These are phyloP conservation scores for Hymenopus coronatus DNA, from an alignment of 2,888 invertebrate species.

Conservation along the genomic window DNA sequence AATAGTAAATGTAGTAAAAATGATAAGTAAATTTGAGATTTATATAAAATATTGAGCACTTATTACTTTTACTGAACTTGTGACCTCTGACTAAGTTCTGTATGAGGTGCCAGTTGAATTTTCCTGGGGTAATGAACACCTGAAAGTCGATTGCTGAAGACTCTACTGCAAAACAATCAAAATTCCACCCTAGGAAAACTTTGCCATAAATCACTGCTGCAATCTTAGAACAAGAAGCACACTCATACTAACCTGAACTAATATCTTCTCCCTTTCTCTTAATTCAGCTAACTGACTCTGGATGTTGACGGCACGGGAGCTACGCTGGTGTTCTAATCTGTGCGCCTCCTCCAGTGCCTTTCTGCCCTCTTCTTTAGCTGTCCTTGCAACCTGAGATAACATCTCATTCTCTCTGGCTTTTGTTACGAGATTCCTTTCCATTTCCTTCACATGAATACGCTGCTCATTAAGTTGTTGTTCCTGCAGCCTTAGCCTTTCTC, in stretches of 20 bases:
- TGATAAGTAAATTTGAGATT: no score
- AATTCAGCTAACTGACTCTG: slow-evolving; percentile 57
- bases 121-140: no score
- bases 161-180: no score
- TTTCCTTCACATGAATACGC: not conserved
- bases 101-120: no score
- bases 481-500: slow-evolving; percentile 42
- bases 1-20: no score
- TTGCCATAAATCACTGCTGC: no score
- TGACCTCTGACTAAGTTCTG: no score
- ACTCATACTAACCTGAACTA: slow-evolving; percentile 45
- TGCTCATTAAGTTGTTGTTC: slow-evolving; percentile 43
- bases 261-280: slow-evolving; percentile 57
- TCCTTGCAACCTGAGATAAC: slow-evolving; percentile 48
- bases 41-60: no score
- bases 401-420: slow-evolving; percentile 44
- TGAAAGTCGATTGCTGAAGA: no score
- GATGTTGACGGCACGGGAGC: slow-evolving; percentile 55
- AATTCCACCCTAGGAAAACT: no score
- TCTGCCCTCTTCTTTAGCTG: slow-evolving; percentile 56
- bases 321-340: slow-evolving; percentile 51
- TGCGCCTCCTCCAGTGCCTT: slow-evolving; percentile 47
- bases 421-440: slow-evolving; percentile 35
- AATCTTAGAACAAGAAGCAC: not conserved
- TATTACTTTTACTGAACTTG: no score